Percentiles rank a stretch among this genome's conserved stretches.
Conservation (phyloP, 2,797 vertebrate species). For the Poeciliopsis gracilis region DNA sequence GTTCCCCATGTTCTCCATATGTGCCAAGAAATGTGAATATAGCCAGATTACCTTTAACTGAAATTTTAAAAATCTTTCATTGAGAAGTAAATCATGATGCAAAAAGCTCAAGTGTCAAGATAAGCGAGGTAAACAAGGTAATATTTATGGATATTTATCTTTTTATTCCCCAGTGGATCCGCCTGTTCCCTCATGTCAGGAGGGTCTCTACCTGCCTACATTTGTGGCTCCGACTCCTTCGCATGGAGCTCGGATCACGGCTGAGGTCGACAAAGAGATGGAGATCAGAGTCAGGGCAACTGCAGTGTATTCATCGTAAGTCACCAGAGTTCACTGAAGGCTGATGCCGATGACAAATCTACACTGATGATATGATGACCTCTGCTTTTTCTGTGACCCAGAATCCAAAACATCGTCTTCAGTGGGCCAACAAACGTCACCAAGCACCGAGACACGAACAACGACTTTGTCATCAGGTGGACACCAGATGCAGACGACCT, state of each 20-base stretch:
- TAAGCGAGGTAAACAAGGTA: neutral
- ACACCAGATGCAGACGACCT: neutral
- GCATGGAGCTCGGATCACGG: neutral
- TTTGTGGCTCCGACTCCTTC: neutral
- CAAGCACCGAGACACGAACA: neutral
- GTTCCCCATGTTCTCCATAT: neutral
- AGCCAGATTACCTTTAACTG: neutral
- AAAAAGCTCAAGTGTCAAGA: neutral
- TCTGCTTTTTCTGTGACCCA: neutral
- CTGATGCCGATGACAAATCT: neutral
- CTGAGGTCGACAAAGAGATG: slow-evolving; percentile 7
- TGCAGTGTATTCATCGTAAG: neutral
- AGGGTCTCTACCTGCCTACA: neutral
- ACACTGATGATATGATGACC: neutral
- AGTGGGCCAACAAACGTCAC: slow-evolving; percentile 11
- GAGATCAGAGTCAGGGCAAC: slow-evolving; percentile 10
- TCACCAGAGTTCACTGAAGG: neutral
- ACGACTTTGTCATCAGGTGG: slow-evolving; percentile 5
- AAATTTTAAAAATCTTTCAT: neutral
- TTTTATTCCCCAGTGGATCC: slow-evolving; percentile 1
- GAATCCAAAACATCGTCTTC: slow-evolving; percentile 7
- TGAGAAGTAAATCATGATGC: neutral
- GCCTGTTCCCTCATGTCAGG: neutral
- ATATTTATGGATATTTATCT: neutral
- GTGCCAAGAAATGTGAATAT: neutral